Evolutionary conservation across 2,888 invertebrate species (phyloP), one percentile per base, ranked within the genome.

Genomic region (Napeogenes inachia): DNA sequence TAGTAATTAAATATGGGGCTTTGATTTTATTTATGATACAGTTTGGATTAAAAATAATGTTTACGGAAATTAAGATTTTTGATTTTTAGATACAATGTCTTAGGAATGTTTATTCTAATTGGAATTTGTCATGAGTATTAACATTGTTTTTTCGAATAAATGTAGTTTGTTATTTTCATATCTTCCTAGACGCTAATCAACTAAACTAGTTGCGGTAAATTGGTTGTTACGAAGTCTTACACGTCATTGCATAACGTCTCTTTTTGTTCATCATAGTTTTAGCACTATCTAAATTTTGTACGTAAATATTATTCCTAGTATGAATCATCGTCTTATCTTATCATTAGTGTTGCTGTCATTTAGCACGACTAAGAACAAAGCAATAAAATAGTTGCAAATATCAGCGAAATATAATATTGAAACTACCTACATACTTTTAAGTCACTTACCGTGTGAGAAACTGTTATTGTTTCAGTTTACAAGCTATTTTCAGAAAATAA

Each of bases 201-300:
- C 61, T 75, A 71, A 64, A 79, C 76, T 81, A 80, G 75, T 70
- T 76, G 73, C 73, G 79, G 79, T 76, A 79, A 80, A 79, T 79
- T 75, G 75, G 58, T 54, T 78, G 79, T 78, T 81, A 79, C 81
- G 73, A 73, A 75, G 73, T 70, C 69, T 72, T 21, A 72, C 73
- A 71, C 71, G 69, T 64, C 66, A 70, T 81, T 82, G 75, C 80
- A 73, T 78, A 81, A 83, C 69, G 68, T 65, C 68, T 72, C 21
- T 38, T 38, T 3, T 4, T 50, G n/a, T 13, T 50, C n/a, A 1
- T 13, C 4, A 50, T 8, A 8, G 30, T 8, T 1, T 38, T 38
- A 38, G 42, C 3, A 42, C 10, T 42, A 6, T 35, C 8, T 42
- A 10, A 10, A 12, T 42, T 42, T 42, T 42, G 42, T 42, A 42